Conservation (phyloP, 23 tunicate genomes). For the Halocynthia aurantium region DNA sequence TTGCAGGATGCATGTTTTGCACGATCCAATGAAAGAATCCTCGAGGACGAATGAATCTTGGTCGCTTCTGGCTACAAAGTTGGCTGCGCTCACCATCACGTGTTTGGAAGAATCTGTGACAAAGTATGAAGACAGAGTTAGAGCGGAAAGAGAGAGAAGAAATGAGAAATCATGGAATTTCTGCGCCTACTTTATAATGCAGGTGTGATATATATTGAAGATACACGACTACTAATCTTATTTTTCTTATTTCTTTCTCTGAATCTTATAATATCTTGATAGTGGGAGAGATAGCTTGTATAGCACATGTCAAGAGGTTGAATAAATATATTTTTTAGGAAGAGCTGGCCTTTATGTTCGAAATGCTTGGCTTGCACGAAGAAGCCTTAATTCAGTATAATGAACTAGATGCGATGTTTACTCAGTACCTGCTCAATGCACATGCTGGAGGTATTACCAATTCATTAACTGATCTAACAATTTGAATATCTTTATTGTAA, state of each 20-base stretch:
- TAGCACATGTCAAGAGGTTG: no score
- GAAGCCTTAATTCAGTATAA: constrained; percentile 94
- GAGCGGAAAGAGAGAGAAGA: constrained; percentile 79
- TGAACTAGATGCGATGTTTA: constrained; percentile 99
- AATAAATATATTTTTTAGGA: constrained; percentile 37
- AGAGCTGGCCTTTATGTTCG: constrained; percentile 96
- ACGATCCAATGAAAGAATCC: constrained; percentile 70
- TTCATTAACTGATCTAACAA: background rate
- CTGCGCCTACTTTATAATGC: constrained; percentile 81
- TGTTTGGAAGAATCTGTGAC: constrained; percentile 73
- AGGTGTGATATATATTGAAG: constrained; percentile 27
- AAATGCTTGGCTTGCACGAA: constrained; percentile 69
- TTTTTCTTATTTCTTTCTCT: background rate
- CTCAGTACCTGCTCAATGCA: constrained; percentile 95
- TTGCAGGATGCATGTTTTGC: constrained; percentile 53
- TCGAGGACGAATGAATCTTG: constrained; percentile 70
- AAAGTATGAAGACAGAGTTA: constrained; percentile 69
- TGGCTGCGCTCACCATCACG: constrained; percentile 58
- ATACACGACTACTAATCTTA: background rate
- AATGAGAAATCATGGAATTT: constrained; percentile 95
- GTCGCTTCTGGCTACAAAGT: constrained; percentile 45
- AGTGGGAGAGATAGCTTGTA: no score
- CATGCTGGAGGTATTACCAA: constrained; percentile 67
- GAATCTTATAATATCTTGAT: no score
- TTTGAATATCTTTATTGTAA: background rate